Evolutionary conservation across 2,888 invertebrate species (phyloP), one percentile per base, ranked within the genome.

Genomic region (Rotaria magnacalcarata): DNA sequence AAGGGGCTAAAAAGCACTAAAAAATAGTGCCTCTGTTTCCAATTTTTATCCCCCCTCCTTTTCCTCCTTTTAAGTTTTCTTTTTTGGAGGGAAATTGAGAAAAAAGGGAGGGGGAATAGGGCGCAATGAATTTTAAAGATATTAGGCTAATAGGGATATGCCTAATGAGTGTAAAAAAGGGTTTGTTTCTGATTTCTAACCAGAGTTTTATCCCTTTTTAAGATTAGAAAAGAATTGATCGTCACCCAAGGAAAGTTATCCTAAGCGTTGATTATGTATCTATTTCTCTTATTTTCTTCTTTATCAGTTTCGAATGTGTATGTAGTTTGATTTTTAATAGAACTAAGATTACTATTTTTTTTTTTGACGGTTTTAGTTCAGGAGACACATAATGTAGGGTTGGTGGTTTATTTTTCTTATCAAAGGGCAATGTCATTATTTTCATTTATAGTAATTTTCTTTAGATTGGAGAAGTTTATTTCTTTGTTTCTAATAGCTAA

Each of bases 111-210:
- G n/a, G n/a, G n/a, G n/a, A n/a, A n/a, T n/a, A n/a, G n/a, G n/a
- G n/a, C n/a, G n/a, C n/a, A n/a, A n/a, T n/a, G n/a, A n/a, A n/a
- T n/a, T n/a, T n/a, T n/a, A n/a, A n/a, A n/a, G n/a, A n/a, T n/a
- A n/a, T n/a, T n/a, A n/a, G n/a, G n/a, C n/a, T n/a, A n/a, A n/a
- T n/a, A n/a, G n/a, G n/a, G n/a, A n/a, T n/a, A n/a, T n/a, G n/a
- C n/a, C n/a, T n/a, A n/a, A n/a, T n/a, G n/a, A n/a, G n/a, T n/a
- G n/a, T n/a, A n/a, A n/a, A n/a, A n/a, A n/a, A n/a, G n/a, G n/a
- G n/a, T n/a, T n/a, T n/a, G n/a, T 60, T 60, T 60, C 60, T 60
- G 27, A 60, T 60, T 60, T 60, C 60, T 60, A 60, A 60, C 27
- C 14, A 60, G 60, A 60, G 60, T 60, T 60, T 21, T 60, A 24